Evolutionary conservation across 2,888 invertebrate species (phyloP).

Genomic region (Exephanes ischioxanthus): DNA sequence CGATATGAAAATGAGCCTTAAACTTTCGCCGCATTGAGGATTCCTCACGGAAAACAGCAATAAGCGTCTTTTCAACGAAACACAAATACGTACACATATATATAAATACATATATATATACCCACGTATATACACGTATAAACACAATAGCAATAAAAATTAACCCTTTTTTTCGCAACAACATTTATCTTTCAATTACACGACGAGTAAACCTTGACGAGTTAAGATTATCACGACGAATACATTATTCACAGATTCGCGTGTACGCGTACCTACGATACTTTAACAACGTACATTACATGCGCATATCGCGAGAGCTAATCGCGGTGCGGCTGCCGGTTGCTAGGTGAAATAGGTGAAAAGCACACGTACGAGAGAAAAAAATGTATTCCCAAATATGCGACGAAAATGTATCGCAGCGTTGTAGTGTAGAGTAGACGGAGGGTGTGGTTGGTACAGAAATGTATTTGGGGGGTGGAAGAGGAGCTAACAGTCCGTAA

Average conservation of each 20-base stretch:
- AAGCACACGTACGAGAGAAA: background rate
- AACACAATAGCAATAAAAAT: background rate
- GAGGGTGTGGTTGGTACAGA: slow-evolving; percentile 74
- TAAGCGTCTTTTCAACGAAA: background rate
- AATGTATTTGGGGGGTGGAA: slow-evolving; percentile 45
- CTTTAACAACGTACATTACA: slow-evolving; percentile 42
- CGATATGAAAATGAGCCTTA: slow-evolving; percentile 5
- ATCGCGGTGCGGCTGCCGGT: slow-evolving; percentile 44
- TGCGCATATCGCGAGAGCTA: slow-evolving; percentile 5
- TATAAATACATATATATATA: background rate
- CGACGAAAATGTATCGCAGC: background rate
- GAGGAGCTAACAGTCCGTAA: slow-evolving; percentile 10
- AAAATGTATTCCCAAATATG: background rate
- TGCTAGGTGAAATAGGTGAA: slow-evolving; percentile 59
- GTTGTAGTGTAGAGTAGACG: background rate
- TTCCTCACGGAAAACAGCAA: background rate
- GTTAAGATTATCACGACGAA: background rate
- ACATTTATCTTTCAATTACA: background rate
- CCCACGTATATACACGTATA: no score
- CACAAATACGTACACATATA: background rate
- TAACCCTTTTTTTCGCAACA: slow-evolving; percentile 20
- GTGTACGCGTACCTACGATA: slow-evolving; percentile 1
- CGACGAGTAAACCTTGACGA: background rate
- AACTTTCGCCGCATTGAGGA: slow-evolving; percentile 9
- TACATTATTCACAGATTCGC: slow-evolving; percentile 34